Percentiles rank a stretch among this genome's conserved stretches.
Evolutionary conservation across 2,113 vertebrate species (phyloP).

Genomic region (Poecilia latipinna): DNA sequence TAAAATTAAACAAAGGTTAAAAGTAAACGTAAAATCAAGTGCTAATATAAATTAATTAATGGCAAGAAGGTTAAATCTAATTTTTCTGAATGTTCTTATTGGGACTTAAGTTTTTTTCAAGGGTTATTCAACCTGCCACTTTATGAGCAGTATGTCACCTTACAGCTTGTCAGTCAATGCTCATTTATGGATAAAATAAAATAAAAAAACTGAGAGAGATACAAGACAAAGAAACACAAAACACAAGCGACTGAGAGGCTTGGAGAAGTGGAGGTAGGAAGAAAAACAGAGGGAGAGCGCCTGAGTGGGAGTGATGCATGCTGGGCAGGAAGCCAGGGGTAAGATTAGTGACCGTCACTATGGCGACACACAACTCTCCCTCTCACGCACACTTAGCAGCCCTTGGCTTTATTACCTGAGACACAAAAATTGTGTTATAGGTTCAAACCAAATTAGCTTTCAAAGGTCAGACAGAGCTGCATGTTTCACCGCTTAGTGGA

Average conservation of each 20-base stretch:
- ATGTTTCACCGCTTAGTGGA: not conserved
- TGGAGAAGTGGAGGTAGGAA: slow-evolving; percentile 36
- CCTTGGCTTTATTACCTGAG: slow-evolving; percentile 34
- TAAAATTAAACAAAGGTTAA: too few species aligned
- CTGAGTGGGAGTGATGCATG: slow-evolving; percentile 73
- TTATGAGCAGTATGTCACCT: not conserved
- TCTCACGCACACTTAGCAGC: slow-evolving; percentile 18
- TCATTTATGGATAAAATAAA: not conserved
- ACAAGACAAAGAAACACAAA: not conserved
- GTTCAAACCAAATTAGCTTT: slow-evolving; percentile 10
- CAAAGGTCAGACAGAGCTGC: not conserved
- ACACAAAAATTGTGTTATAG: slow-evolving; percentile 1
- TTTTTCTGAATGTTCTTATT: too few species aligned
- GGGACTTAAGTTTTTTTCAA: too few species aligned
- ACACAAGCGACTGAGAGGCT: slow-evolving; percentile 25
- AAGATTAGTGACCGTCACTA: slow-evolving; percentile 75
- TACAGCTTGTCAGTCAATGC: not conserved
- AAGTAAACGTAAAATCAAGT: too few species aligned
- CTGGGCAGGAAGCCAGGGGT: slow-evolving; percentile 74
- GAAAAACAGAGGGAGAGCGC: slow-evolving; percentile 46
- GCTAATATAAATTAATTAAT: too few species aligned
- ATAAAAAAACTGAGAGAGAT: not conserved
- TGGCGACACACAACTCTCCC: slow-evolving; percentile 64
- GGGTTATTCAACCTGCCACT: not conserved
- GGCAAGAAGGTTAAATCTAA: too few species aligned